Evolutionary conservation across 2,113 vertebrate genomes (phyloP), one percentile per base, ranked within the genome.

Genomic region (Cottus gobio): DNA sequence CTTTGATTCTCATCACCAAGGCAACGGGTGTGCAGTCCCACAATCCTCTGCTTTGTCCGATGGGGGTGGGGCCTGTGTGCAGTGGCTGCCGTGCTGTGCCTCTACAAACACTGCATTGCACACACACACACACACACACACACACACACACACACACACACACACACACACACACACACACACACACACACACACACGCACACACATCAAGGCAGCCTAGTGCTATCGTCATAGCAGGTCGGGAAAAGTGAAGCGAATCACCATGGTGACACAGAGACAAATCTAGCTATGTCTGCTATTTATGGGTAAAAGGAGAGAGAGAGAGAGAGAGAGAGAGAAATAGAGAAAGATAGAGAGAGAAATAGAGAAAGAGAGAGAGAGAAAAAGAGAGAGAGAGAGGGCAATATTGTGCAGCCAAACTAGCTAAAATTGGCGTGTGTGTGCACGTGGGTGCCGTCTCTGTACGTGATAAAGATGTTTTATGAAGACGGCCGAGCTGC

Each of bases 1-100:
- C 92, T 93, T 93, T 93, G 90, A 92, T 92, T 92, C 78, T 73
- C 86, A 77, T 93, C 93, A 87, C 93, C 90, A 91, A 77, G 91
- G 93, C 88, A 90, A 93, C 89, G 88, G 86, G 83, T 72, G 83
- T 88, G 86, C 86, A 90, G 88, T 77, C 89, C 92, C 87, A 93
- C 92, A 93, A 92, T 92, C 87, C 90, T 89, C 75, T 77, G 92
- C 92, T 93, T 93, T 93, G 92, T 93, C 83, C 62, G 4, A 36
- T 58, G 71, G 80, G 89, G 75, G 82, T 69, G 74, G 67, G 85
- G 30, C 60, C 58, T 16, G 56, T 37, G 34, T 34, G 66, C 56
- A 34, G 34, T 65, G 54, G 69, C n/a, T 69, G 65, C 60, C 13
- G 52, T 61, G 62, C 58, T 74, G 67, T 42, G 80, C 72, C 79